Evolutionary conservation across 2,888 invertebrate genomes (phyloP), one percentile per base, ranked within the genome.

Genomic region (Nowickia ferox): DNA sequence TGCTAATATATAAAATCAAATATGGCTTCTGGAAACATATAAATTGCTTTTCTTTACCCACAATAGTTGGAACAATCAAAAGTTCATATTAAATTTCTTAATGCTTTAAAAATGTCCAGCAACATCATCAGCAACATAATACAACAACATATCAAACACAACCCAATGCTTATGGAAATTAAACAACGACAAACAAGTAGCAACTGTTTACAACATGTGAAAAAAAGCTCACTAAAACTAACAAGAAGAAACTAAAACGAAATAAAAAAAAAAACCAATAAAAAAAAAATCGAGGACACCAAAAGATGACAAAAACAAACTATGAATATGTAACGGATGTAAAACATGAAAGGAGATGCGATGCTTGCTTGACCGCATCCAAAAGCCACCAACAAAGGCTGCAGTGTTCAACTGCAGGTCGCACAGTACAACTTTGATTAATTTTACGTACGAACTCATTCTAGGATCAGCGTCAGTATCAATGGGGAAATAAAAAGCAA

Each of bases 281-380:
- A 53, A 75, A 48, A 76, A 59, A 65, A 15, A 40, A 55, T 30
- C 30, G 8, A 13, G 38, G 30, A 48, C 17, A 48, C 66, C 59
- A 66, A 76, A 66, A 51, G 3, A 76, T 75, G 77, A 53, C 72
- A 85, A 72, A 65, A 84, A 72, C 81, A 82, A 74, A 85, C 78
- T 82, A 65, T 69, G 75, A 85, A 82, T 85, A 78, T 82, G 78
- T 85, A 69, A 75, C 85, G 85, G 85, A 85, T 82, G 79, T 79
- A 79, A 77, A 46, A 82, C 85, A 85, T 82, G 85, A 79, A 85
- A 74, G 75, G 71, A 82, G 75, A 85, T 82, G 82, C 30, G 30
- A 30, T 30, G 30, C 30, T 30, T 30, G 30, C 85, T 85, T 82
- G 85, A 85, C 82, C 85, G 85, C 82, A 85, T 85, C 57, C 71